phyloP scores from a whole-genome alignment of 2,113 vertebrate species.

The Myrmophylax atrothorax region DNA sequence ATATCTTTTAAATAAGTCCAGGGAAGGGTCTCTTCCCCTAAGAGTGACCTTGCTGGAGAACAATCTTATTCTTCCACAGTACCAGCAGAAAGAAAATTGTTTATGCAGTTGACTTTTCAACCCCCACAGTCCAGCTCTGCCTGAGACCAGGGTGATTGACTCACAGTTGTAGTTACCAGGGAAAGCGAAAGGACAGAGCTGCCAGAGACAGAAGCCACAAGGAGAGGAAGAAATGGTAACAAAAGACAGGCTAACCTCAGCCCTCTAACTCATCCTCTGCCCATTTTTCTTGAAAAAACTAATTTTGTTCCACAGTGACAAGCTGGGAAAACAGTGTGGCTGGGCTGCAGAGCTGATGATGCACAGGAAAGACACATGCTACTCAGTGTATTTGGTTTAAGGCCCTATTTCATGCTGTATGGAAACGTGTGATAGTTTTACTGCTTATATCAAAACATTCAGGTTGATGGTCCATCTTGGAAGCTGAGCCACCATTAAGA shows the following conservation, averaged over 20 bases:
- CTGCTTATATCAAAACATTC: background rate
- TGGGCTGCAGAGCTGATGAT: background rate
- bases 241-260: background rate
- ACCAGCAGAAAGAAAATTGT: background rate
- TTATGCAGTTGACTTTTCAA: background rate
- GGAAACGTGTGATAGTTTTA: background rate
- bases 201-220: background rate
- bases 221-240: background rate
- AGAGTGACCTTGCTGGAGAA: background rate
- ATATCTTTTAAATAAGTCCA: background rate
- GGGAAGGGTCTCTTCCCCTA: background rate
- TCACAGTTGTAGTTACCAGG: background rate
- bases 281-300: background rate
- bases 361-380: background rate
- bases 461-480: background rate
- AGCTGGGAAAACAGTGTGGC: background rate
- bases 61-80: background rate
- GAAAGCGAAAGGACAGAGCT: background rate
- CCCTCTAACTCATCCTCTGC: background rate
- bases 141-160: background rate
- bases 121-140: background rate
- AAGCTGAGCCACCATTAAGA: background rate
- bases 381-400: background rate
- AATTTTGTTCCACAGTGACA: background rate
- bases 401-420: background rate